Conservation (phyloP, 2,113 vertebrate species). For the Sapayoa aenigma region DNA sequence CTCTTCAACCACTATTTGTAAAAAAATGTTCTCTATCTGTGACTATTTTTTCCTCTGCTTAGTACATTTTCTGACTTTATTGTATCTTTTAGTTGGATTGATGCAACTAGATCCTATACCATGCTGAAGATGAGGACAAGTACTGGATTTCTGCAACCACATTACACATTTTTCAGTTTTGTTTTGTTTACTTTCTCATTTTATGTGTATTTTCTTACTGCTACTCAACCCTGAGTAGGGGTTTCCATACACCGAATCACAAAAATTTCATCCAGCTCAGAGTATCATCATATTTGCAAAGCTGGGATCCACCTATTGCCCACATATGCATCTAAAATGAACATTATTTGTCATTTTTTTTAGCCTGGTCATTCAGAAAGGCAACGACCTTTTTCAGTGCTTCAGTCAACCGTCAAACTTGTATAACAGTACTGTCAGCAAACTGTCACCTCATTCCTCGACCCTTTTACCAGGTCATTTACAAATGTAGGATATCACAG, state of each 20-base stretch:
- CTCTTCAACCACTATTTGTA: not conserved
- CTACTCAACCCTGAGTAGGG: not conserved
- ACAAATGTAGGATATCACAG: not conserved
- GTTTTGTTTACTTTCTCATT: not conserved
- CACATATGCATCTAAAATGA: rapidly evolving
- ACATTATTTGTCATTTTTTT: not conserved
- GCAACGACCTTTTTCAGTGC: not conserved
- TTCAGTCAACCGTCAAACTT: not conserved
- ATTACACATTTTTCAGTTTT: not conserved
- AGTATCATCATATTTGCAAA: not conserved
- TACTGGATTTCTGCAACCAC: not conserved
- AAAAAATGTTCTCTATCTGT: not conserved
- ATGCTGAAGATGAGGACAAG: not conserved
- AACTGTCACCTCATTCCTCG: not conserved
- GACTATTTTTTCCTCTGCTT: not conserved
- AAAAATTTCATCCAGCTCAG: not conserved
- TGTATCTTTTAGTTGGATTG: not conserved
- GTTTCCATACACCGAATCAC: not conserved
- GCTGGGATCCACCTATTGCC: not conserved
- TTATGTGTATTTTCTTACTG: not conserved
- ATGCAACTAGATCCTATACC: not conserved
- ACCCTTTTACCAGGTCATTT: not conserved
- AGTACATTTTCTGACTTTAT: not conserved
- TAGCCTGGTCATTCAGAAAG: not conserved
- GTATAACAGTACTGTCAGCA: not conserved